Evolutionary conservation across 92 coral and sea anemone species (phyloP), one percentile per base, ranked within the genome.

Genomic region (Actinostola sp.): DNA sequence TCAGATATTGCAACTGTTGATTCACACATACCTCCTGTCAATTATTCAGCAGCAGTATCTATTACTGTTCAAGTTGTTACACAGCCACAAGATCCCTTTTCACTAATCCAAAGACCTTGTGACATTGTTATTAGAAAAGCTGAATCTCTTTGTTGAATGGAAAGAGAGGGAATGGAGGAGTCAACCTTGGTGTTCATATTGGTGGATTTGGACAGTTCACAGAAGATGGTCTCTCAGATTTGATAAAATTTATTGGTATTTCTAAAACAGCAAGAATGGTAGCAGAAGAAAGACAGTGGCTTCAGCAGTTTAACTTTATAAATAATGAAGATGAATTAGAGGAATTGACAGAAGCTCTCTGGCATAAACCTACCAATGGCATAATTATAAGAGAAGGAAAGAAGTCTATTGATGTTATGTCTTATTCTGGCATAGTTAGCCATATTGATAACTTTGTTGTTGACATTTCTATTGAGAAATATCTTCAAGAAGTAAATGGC

Each of bases 241-340:
- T 39, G 14, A 7, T 14, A 7, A 39, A 39, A 14, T 39, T 39
- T 39, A 7, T 7, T 14, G 8, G 14, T 7, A 39, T 39, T 7
- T 7, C 45, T 7, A 39, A 14, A 7, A 7, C 45, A 7, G 14
- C 45, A 7, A 39, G 45, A 39, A 39, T 7, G 45, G 45, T 39
- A 7, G 7, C 45, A 39, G 8, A 39, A 39, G 45, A 39, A 14
- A 7, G 45, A 7, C 7, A 7, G 8, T 39, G 45, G 45, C 45
- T 39, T 7, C 45, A 14, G 7, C 45, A 39, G 14, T 39, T 50
- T 50, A 50, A 13, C 1, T 54, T n/a, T n/a, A n/a, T n/a, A n/a
- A n/a, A n/a, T n/a, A n/a, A n/a, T 77, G 55, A 44, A 67, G n/a
- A 43, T 43, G 49, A 43, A 43, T 9, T 43, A 43, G 49, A 43